phyloP scores from a whole-genome alignment of 2,113 vertebrate species.

The Oxygymnocypris stewartii region DNA sequence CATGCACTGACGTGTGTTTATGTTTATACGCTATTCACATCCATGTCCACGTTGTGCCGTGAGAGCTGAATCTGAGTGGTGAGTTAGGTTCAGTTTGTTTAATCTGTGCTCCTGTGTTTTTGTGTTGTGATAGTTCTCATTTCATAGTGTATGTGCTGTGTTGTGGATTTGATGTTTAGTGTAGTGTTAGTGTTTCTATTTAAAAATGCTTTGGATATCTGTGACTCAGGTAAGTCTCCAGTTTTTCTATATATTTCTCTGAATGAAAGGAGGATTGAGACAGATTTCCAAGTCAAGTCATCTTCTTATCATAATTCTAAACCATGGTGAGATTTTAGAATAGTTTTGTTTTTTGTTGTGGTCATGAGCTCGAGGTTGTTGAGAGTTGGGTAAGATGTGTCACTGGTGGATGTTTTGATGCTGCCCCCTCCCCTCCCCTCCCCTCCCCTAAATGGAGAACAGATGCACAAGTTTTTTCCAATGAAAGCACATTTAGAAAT shows the following conservation, averaged over 20 bases:
- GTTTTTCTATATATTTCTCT: neutral
- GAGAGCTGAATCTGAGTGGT: constrained; percentile 55
- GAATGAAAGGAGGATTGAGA: neutral
- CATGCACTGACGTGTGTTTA: constrained; percentile 35
- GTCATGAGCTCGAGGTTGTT: neutral
- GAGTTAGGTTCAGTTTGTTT: constrained; percentile 53
- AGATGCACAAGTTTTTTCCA: neutral
- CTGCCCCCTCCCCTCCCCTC: too few species aligned
- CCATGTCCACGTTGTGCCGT: constrained; percentile 33
- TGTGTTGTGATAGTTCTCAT: constrained; percentile 26
- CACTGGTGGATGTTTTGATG: neutral
- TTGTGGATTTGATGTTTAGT: constrained; percentile 52
- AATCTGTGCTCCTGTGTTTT: constrained; percentile 15
- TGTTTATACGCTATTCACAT: constrained; percentile 20
- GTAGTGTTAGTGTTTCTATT: constrained; percentile 28
- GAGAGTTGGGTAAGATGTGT: constrained; percentile 13
- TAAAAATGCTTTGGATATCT: constrained; percentile 35
- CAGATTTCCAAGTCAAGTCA: neutral
- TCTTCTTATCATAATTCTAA: neutral
- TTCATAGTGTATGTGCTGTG: constrained; percentile 59
- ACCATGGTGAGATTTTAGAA: neutral
- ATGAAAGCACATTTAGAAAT: neutral
- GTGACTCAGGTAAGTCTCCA: constrained; percentile 48
- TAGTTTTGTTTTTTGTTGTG: neutral
- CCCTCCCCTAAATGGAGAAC: neutral